Conservation (phyloP, 2,888 invertebrate species). For the Halocaridina rubra region DNA sequence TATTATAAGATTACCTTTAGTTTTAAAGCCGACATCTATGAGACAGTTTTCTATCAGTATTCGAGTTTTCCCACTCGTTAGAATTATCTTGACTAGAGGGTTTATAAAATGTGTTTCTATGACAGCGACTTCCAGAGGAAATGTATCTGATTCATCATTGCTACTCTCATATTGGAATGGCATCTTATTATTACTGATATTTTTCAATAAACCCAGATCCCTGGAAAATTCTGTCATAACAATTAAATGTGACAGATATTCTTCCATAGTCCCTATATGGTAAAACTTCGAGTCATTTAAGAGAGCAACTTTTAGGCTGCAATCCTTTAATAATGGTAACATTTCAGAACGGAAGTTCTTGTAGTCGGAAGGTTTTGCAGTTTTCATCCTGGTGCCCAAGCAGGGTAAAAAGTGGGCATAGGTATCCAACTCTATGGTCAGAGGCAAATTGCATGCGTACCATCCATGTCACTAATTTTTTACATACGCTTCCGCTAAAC, state of each 20-base stretch:
- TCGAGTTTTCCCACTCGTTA: background rate
- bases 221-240: conserved; percentile 6
- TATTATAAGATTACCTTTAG: conserved; percentile 30
- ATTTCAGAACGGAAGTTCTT: conserved; percentile 30
- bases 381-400: conserved; percentile 64
- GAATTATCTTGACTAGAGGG: background rate
- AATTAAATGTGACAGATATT: conserved; percentile 65
- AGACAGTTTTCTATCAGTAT: conserved; percentile 42
- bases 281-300: conserved; percentile 66
- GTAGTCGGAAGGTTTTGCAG: background rate
- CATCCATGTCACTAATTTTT: conserved; percentile 67
- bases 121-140: background rate
- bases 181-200: conserved; percentile 28
- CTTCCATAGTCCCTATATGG: conserved; percentile 70
- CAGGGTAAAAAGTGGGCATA: conserved; percentile 71
- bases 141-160: background rate
- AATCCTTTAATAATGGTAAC: conserved; percentile 34
- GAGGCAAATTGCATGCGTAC: conserved; percentile 65
- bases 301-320: conserved; percentile 48
- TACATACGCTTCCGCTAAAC: conserved; percentile 68
- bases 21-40: conserved; percentile 9
- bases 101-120: conserved; percentile 26
- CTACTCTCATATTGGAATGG: background rate
- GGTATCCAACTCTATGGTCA: conserved; percentile 70
- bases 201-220: conserved; percentile 39